A percentile compares a stretch with the other conserved stretches of the same genome.
Conservation (phyloP, 2,113 vertebrate genomes). For the Plectropomus leopardus region DNA sequence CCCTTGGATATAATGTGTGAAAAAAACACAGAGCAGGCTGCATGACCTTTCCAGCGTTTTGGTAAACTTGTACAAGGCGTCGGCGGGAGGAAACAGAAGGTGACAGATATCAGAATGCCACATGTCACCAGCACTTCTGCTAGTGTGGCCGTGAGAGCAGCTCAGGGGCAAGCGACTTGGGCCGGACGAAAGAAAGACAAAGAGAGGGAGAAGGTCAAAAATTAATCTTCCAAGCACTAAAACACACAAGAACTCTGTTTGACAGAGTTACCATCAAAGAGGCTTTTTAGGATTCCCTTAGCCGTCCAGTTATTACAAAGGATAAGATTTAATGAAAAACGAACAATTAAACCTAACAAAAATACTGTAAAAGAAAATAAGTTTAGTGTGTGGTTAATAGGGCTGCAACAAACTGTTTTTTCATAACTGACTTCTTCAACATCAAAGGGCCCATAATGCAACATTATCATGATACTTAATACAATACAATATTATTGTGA, state of each 20-base stretch:
- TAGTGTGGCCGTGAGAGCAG: conserved; percentile 68
- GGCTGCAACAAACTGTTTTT: neutral
- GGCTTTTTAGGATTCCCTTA: neutral
- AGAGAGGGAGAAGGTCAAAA: conserved; percentile 55
- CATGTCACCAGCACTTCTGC: conserved; percentile 74
- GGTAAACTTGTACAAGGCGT: conserved; percentile 74
- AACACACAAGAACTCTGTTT: conserved; percentile 33
- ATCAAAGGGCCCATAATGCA: too few relatives aligned
- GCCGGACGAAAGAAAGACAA: conserved; percentile 35
- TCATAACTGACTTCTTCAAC: neutral
- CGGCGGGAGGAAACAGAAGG: conserved; percentile 70
- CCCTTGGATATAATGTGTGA: conserved; percentile 67
- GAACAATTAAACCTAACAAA: neutral
- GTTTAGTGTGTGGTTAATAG: neutral
- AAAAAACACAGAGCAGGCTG: conserved; percentile 57
- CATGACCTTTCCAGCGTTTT: conserved; percentile 83
- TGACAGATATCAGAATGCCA: conserved; percentile 83
- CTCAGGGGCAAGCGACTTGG: conserved; percentile 57
- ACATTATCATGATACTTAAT: too few relatives aligned
- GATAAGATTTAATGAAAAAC: neutral
- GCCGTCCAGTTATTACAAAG: neutral
- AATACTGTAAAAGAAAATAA: neutral
- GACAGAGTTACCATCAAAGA: conserved; percentile 29
- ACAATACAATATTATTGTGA: too few relatives aligned
- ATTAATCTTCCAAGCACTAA: conserved; percentile 30